phyloP scores from a whole-genome alignment of 2,797 vertebrate genomes.

The Esox lucius region DNA sequence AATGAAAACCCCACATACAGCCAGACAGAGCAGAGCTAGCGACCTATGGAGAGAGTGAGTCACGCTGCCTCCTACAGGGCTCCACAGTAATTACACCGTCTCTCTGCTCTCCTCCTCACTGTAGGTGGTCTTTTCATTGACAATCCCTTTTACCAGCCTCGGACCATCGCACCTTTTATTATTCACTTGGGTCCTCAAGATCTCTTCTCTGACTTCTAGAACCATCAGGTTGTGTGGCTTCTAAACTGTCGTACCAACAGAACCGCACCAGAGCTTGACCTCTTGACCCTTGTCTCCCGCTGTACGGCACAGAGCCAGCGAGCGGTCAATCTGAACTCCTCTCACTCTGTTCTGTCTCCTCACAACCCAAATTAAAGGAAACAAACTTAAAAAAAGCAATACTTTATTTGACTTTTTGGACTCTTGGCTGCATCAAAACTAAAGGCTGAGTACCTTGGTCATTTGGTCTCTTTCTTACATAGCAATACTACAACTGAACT shows the following conservation, averaged over 20 bases:
- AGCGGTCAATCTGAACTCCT: constrained; percentile 22
- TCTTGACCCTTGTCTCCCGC: constrained; percentile 17
- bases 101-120: constrained; percentile 83
- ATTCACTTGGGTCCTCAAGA: constrained; percentile 99
- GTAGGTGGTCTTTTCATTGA: constrained; percentile 99
- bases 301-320: constrained; percentile 26
- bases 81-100: constrained; percentile 80
- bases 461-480: constrained; percentile 69
- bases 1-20: constrained; percentile 89
- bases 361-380: constrained; percentile 43
- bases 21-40: constrained; percentile 86
- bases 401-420: constrained; percentile 65
- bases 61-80: constrained; percentile 68
- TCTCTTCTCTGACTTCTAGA: constrained; percentile 99
- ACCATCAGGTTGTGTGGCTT: constrained; percentile 86
- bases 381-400: constrained; percentile 71
- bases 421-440: constrained; percentile 51
- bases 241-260: constrained; percentile 66
- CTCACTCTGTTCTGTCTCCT: constrained; percentile 27
- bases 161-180: constrained; percentile 97
- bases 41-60: constrained; percentile 57
- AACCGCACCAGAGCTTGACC: background rate
- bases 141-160: constrained; percentile 98
- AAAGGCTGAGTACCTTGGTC: constrained; percentile 45
- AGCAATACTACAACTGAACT: constrained; percentile 79